Evolutionary conservation across 2,797 vertebrate species (phyloP), one percentile per base, ranked within the genome.

Genomic region (Emydoidea blandingii): DNA sequence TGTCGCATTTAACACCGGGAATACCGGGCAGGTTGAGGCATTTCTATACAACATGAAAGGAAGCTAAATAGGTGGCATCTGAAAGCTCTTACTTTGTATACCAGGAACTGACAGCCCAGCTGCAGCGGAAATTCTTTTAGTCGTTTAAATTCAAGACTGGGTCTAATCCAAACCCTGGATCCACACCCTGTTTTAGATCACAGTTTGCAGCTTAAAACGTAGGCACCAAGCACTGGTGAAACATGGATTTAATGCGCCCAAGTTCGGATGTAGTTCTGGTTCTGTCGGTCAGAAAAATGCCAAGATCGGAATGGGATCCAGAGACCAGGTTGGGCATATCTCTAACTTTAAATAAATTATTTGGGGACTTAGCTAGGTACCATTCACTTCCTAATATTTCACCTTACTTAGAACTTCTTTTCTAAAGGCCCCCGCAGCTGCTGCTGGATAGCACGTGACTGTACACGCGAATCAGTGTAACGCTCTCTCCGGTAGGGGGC

Each of bases 1-100:
- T n/a, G 41, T 47, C 14, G 2, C 62, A 25, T 44, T 44, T 44
- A 18, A 11, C 53, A 23, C 5, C 0, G 0, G 86, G 44, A 27
- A 3, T 0, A 3, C 25, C 27, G 16, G 15, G 74, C 44, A 29
- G 6, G 11, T 23, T 3, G 65, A 23, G 9, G 19, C n/a, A 6
- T 23, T 72, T 37, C 12, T 37, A 41, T 41, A 41, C 41, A 72
- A 41, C n/a, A 19, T 37, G 65, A 72, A 41, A 41, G 68, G 59
- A 62, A 41, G 19, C 68, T 12, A 72, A 6, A 37, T 72, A 5
- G 23, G n/a, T 12, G 37, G n/a, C 10, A 12, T 23, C 68, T 41
- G 68, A 23, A 72, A 41, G 68, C 21, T 62, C 59, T 72, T 23
- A 72, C 41, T 41, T 25, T 37, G n/a, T 41, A 41, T 41, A 41